Conservation (phyloP, 1,140 invertebrate species). For the Pogonomyrmex barbatus region DNA sequence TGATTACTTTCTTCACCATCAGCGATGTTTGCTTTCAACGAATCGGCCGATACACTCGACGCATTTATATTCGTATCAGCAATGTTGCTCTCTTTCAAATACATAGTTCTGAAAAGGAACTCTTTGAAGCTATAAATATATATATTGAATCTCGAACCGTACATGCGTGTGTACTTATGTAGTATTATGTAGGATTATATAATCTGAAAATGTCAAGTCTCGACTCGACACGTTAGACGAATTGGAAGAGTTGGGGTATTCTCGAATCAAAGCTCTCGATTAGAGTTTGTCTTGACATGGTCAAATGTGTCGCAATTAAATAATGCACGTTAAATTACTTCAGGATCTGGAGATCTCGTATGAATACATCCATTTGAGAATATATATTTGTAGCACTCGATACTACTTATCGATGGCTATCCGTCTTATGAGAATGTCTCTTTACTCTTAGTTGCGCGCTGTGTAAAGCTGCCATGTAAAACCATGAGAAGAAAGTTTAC, state of each 20-base stretch:
- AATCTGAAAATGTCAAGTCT: no score
- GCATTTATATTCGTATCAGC: not conserved
- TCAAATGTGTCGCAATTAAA: not conserved
- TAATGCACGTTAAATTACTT: not conserved
- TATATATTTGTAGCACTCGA: not conserved
- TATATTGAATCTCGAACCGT: not conserved
- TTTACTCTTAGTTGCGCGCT: not conserved
- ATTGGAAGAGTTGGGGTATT: no score
- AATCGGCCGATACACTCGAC: not conserved
- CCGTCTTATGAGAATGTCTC: not conserved
- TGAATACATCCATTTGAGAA: conserved; percentile 7
- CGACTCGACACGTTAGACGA: no score
- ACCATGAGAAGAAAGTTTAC: not conserved
- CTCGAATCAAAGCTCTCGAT: not conserved
- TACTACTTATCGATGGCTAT: not conserved
- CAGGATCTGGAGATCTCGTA: not conserved
- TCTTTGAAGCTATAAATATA: not conserved
- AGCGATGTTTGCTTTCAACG: no score
- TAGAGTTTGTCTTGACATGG: not conserved
- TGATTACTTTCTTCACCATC: not conserved
- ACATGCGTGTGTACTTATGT: no score
- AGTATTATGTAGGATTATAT: no score
- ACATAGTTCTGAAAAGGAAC: conserved; percentile 16
- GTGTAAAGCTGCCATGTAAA: not conserved
- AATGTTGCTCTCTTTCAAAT: not conserved